These are phyloP conservation scores for Asbolus verrucosus DNA, from an alignment of 1,140 invertebrate species.

Conservation along the genomic window DNA sequence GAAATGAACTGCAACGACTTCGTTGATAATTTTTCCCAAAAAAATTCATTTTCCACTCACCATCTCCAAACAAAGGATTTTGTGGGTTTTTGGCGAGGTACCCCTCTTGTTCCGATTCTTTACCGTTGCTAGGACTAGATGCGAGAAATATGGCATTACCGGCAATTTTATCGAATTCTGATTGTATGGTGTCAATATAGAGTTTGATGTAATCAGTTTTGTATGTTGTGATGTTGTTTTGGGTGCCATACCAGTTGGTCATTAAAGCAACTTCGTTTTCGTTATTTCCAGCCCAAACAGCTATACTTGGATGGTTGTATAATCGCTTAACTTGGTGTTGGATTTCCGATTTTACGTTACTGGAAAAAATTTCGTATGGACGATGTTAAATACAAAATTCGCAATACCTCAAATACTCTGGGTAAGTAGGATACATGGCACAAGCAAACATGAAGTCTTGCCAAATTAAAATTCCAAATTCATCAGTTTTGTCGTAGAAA, in stretches of 20 bases:
- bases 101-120: slow-evolving; percentile 79
- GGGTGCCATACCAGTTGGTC: slow-evolving; percentile 86
- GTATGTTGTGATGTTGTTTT: slow-evolving; percentile 70
- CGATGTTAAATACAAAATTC: not conserved
- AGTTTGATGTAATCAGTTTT: slow-evolving; percentile 87
- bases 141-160: slow-evolving; percentile 78
- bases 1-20: slow-evolving; percentile 81
- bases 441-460: slow-evolving; percentile 99
- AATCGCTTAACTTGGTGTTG: slow-evolving; percentile 86
- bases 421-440: slow-evolving; percentile 89
- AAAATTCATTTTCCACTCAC: too few species aligned
- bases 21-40: slow-evolving; percentile 57
- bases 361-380: slow-evolving; percentile 39
- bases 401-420: slow-evolving; percentile 48
- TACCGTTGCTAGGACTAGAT: slow-evolving; percentile 95
- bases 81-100: slow-evolving; percentile 82
- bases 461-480: slow-evolving; percentile 87
- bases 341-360: slow-evolving; percentile 80
- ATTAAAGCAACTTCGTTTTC: slow-evolving; percentile 95
- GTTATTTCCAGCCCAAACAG: slow-evolving; percentile 95
- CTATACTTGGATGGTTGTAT: slow-evolving; percentile 89
- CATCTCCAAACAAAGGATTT: slow-evolving; percentile 87
- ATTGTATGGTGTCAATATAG: slow-evolving; percentile 84
- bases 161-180: slow-evolving; percentile 68
- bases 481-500: slow-evolving; percentile 90